These are phyloP conservation scores for Paralinhomoeus sp. DNA, from an alignment of 2,888 invertebrate genomes.

Conservation along the genomic window DNA sequence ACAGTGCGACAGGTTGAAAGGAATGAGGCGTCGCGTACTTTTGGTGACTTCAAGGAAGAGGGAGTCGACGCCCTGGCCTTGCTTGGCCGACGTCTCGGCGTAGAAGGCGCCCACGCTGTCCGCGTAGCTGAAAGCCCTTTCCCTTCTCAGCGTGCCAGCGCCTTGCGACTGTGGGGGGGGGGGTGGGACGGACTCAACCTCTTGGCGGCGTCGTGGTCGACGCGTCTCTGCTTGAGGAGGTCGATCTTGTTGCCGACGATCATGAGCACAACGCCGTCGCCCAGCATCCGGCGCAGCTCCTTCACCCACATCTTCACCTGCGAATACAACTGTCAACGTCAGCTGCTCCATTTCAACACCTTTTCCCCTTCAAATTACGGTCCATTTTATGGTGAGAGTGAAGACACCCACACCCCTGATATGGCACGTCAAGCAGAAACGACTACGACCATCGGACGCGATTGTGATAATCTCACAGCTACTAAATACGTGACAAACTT, in stretches of 20 bases:
- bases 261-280: slow-evolving; percentile 66
- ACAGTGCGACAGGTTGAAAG: background rate
- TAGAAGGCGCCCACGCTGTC: slow-evolving; percentile 31
- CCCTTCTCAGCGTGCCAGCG: too few relatives aligned
- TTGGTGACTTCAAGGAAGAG: slow-evolving; percentile 29
- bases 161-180: background rate
- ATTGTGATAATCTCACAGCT: too few relatives aligned
- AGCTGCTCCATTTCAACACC: too few relatives aligned
- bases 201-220: slow-evolving; percentile 59
- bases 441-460: too few relatives aligned
- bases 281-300: slow-evolving; percentile 81
- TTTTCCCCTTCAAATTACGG: too few relatives aligned
- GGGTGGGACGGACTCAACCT: slow-evolving; percentile 37
- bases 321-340: too few relatives aligned
- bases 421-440: too few relatives aligned
- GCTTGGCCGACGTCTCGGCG: slow-evolving; percentile 32
- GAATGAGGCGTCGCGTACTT: slow-evolving; percentile 10
- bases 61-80: slow-evolving; percentile 30
- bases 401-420: too few relatives aligned
- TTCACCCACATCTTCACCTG: slow-evolving; percentile 94
- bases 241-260: slow-evolving; percentile 95
- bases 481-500: too few relatives aligned
- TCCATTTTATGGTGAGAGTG: too few relatives aligned
- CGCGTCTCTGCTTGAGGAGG: slow-evolving; percentile 66
- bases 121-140: slow-evolving; percentile 29